Base-by-base conservation (phyloP, 1,140 invertebrate species). In the Drosophila sp. region DNA sequence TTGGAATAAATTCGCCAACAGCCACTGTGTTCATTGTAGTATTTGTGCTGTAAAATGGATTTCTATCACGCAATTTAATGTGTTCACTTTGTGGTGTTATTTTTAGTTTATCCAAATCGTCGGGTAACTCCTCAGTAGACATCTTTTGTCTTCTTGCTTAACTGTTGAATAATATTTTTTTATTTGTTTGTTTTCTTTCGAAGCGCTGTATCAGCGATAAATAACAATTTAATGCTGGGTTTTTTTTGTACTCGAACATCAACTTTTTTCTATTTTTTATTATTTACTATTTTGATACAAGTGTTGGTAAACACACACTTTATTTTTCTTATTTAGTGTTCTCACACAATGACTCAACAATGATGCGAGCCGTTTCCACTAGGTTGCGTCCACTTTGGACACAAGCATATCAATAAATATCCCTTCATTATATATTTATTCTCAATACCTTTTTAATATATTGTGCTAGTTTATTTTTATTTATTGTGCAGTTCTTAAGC, bases 51-150 rank as follows among this genome's bases (percentile, higher is more conserved):
- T 80, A 70, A 59, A 74, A 74, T n/a, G 71, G 71, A 71, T 77
- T 73, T 58, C 40, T 69, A 51, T 80, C 69, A 11, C 57, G 57
- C 18, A 79, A 63, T 64, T 78, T 75, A 16, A 46, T 50, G 11
- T 71, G 58, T 64, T 71, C 51, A 18, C 62, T 29, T 21, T 50
- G 50, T 40, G 92, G 91, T 74, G 92, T 92, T 74, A 94, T 93
- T 91, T 93, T 92, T 40, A 94, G 76, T 64, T 92, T 92, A 56
- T 92, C 92, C 90, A 94, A 92, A 64, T 92, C 92, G 61, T 92
- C 89, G 57, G 92, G 89, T 38, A 94, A 70, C 43, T 91, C 89
- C 66, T 93, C 91, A 63, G 72, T 65, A 65, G 72, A 72, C 72
- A 76, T 74, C 43, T 57, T 72, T 36, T 29, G 38, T n/a, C n/a